phyloP scores from a whole-genome alignment of 2,888 invertebrate species.

The Capitulum mitella region DNA sequence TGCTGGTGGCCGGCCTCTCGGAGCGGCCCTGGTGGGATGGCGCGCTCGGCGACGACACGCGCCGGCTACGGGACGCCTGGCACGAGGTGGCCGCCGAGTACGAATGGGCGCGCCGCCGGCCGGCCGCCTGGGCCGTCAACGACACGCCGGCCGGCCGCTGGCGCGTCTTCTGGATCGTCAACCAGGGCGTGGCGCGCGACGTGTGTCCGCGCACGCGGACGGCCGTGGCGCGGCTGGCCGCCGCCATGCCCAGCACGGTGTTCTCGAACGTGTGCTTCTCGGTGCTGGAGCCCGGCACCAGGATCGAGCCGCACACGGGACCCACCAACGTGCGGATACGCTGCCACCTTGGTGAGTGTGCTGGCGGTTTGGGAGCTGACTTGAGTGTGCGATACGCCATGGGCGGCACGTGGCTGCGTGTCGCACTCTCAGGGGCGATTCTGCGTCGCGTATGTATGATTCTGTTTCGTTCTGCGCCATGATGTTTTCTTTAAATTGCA shows the following conservation, averaged over 20 bases:
- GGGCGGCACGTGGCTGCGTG: no score
- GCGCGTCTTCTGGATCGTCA: background rate
- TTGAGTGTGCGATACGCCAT: no score
- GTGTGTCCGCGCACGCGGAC: background rate
- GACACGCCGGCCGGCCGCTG: background rate
- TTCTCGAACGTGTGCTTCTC: constrained; percentile 22
- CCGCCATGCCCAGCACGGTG: background rate
- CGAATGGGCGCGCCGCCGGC: background rate
- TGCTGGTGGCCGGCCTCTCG: background rate
- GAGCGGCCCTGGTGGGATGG: background rate
- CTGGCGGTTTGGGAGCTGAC: no score
- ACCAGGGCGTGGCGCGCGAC: background rate
- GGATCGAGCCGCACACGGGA: background rate
- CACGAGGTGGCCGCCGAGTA: background rate
- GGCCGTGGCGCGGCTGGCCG: background rate
- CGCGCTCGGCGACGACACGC: background rate
- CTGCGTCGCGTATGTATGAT: no score
- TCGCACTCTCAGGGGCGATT: no score
- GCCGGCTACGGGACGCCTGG: background rate
- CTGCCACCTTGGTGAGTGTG: constrained; percentile 4
- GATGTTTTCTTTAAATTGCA: no score
- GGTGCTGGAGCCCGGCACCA: background rate
- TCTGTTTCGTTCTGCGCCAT: no score
- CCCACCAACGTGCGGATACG: constrained; percentile 1
- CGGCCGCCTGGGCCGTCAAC: background rate